Conservation (phyloP, 2,797 vertebrate species). For the Amazona ochrocephala region DNA sequence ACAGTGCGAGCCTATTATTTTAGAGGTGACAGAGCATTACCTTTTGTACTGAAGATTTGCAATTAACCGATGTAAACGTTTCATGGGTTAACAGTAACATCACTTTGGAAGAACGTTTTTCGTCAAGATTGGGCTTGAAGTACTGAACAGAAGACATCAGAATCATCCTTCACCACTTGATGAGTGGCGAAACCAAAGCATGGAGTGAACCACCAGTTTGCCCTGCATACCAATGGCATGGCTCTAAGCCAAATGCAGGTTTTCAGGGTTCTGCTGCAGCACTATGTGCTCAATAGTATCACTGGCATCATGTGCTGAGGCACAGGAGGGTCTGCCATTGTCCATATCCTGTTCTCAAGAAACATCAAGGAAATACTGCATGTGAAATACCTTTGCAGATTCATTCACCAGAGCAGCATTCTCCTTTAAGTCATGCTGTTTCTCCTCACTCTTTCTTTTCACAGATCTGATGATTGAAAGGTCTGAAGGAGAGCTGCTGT, state of each 20-base stretch:
- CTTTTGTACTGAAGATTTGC: not conserved
- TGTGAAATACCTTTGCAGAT: not conserved
- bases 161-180: not conserved
- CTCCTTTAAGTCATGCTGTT: not conserved
- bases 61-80: not conserved
- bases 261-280: not conserved
- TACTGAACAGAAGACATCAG: not conserved
- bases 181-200: not conserved
- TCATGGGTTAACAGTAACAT: not conserved
- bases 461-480: not conserved
- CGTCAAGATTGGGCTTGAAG: not conserved
- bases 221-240: not conserved
- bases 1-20: slow-evolving; percentile 6
- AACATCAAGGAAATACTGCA: not conserved
- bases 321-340: not conserved
- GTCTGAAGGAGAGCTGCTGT: not conserved
- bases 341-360: not conserved
- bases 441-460: not conserved
- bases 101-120: not conserved
- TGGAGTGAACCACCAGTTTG: not conserved
- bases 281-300: not conserved
- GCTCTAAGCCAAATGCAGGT: not conserved
- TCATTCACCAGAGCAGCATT: not conserved
- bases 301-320: not conserved
- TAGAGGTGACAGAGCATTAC: not conserved